These are phyloP conservation scores for Sebastes reedi DNA, from an alignment of 2,797 vertebrate species.

Conservation along the genomic window DNA sequence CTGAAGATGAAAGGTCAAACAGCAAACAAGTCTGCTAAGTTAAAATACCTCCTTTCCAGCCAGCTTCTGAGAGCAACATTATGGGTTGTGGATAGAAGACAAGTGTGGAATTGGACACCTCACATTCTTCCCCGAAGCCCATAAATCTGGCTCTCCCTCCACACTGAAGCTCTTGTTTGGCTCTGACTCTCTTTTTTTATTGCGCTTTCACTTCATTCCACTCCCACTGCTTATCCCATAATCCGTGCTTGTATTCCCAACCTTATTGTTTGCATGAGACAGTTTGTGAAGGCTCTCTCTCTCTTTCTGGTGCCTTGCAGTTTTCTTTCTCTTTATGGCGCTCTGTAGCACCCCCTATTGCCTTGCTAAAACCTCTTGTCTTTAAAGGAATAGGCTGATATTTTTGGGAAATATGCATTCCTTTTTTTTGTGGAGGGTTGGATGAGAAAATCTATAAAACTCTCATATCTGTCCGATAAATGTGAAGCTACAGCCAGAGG, in stretches of 20 bases:
- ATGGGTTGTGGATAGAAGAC: constrained; percentile 52
- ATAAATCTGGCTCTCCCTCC: constrained; percentile 63
- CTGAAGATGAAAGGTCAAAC: not conserved
- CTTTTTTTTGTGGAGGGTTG: not conserved
- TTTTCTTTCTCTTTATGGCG: not conserved
- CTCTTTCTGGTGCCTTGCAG: not conserved
- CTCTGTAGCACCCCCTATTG: constrained; percentile 22
- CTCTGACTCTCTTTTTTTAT: constrained; percentile 29
- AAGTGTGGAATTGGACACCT: constrained; percentile 76
- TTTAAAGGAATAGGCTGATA: not conserved
- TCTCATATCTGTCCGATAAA: not conserved
- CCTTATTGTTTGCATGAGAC: constrained; percentile 46
- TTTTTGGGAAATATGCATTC: not conserved
- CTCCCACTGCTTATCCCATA: constrained; percentile 56
- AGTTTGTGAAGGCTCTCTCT: constrained; percentile 9
- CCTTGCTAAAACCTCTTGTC: not conserved
- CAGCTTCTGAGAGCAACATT: constrained; percentile 25
- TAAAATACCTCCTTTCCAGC: constrained; percentile 22
- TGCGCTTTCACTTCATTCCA: constrained; percentile 54
- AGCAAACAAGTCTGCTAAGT: constrained; percentile 13
- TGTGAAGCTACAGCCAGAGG: not conserved
- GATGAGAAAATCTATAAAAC: not conserved
- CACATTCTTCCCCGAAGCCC: constrained; percentile 66
- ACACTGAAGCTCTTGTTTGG: constrained; percentile 65
- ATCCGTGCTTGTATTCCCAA: constrained; percentile 49